These are phyloP conservation scores for Saccopteryx bilineata DNA, from an alignment of 2,113 vertebrate species.

Conservation along the genomic window DNA sequence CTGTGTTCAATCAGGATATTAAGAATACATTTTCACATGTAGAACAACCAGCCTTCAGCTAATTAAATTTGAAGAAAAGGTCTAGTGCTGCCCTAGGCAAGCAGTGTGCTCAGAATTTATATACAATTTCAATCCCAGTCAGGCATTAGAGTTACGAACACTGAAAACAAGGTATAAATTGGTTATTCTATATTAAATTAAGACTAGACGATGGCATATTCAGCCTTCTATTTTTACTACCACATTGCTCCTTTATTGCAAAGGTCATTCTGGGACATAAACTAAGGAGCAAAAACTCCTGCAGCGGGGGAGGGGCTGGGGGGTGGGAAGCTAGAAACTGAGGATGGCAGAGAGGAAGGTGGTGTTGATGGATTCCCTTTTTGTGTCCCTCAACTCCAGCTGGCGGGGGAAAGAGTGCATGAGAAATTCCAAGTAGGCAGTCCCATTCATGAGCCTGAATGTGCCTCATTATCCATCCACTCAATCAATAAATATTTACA, in stretches of 20 bases:
- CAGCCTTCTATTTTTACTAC: conserved; percentile 1
- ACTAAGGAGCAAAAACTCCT: background rate
- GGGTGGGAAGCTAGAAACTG: background rate
- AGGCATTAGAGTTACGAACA: conserved; percentile 73
- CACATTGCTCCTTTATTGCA: conserved; percentile 14
- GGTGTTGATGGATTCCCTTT: background rate
- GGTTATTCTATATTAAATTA: conserved; percentile 78
- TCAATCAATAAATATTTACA: conserved; percentile 37
- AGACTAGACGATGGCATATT: conserved; percentile 59
- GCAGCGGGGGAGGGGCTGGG: background rate
- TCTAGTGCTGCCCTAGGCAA: conserved; percentile 81
- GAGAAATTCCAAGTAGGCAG: conserved; percentile 43
- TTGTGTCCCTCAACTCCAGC: background rate
- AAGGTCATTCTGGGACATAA: conserved; percentile 26
- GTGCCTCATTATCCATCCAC: conserved; percentile 36
- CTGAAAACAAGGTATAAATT: conserved; percentile 78
- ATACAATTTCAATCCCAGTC: conserved; percentile 62
- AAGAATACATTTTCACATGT: conserved; percentile 56
- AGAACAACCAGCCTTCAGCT: conserved; percentile 55
- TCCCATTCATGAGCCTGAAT: conserved; percentile 3
- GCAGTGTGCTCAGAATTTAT: conserved; percentile 52
- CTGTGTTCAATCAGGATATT: conserved; percentile 79
- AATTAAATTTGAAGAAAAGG: conserved; percentile 83
- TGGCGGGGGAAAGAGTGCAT: background rate
- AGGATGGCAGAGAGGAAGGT: background rate